phyloP scores from a whole-genome alignment of 2,797 vertebrate genomes.

The Ctenopoma multispine region DNA sequence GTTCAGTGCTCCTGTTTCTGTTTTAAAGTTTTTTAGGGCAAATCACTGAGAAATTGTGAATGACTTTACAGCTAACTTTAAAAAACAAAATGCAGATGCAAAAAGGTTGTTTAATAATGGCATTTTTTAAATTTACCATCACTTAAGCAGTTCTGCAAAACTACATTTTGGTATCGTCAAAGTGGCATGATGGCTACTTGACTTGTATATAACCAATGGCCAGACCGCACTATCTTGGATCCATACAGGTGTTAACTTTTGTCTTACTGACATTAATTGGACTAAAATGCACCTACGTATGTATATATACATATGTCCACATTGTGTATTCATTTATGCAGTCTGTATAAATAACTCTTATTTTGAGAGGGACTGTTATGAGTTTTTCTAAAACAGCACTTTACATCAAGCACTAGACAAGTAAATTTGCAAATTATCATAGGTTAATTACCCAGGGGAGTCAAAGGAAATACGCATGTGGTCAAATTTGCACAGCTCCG shows the following conservation, averaged over 20 bases:
- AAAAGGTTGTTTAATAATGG: neutral
- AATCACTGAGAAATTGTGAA: neutral
- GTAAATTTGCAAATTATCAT: constrained; percentile 14
- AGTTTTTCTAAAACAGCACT: constrained; percentile 8
- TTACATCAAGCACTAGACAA: neutral
- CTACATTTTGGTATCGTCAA: neutral
- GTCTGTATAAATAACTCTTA: neutral
- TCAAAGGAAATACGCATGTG: neutral
- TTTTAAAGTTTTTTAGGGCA: neutral
- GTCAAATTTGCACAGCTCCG: constrained; percentile 22
- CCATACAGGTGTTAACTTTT: neutral
- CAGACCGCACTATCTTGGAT: neutral
- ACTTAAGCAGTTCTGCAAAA: no score
- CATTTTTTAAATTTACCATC: no score
- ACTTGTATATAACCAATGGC: neutral
- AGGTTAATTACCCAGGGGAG: constrained; percentile 2
- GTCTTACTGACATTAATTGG: neutral
- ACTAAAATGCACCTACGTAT: neutral
- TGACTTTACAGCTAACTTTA: neutral
- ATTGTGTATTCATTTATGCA: neutral
- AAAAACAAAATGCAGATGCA: neutral
- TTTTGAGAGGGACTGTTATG: neutral
- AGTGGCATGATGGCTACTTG: neutral
- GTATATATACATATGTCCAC: neutral
- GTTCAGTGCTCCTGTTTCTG: neutral